A percentile compares a stretch with the other conserved stretches of the same genome.
phyloP scores from a whole-genome alignment of 2,113 vertebrate species.

The Lampris incognitus region DNA sequence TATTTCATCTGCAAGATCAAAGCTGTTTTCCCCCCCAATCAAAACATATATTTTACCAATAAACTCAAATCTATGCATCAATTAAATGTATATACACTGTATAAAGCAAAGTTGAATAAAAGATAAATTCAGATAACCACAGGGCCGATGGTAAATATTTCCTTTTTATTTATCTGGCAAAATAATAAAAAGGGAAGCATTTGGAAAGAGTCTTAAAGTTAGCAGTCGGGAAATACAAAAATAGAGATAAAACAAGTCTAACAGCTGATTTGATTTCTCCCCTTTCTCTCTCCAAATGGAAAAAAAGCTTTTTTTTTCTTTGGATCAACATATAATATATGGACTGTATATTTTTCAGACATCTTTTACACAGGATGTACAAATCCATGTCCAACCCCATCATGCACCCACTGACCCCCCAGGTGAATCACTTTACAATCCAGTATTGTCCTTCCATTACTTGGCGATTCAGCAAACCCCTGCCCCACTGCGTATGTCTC shows the following conservation, averaged over 20 bases:
- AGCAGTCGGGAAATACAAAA: slow-evolving; percentile 81
- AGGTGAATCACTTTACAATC: slow-evolving; percentile 29
- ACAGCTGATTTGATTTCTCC: slow-evolving; percentile 65
- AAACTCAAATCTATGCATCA: neutral
- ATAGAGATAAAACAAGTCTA: slow-evolving; percentile 80
- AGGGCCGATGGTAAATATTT: slow-evolving; percentile 48
- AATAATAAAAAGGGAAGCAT: slow-evolving; percentile 75
- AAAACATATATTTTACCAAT: neutral
- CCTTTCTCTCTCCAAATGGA: slow-evolving; percentile 62
- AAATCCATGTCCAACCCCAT: slow-evolving; percentile 49
- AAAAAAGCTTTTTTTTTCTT: slow-evolving; percentile 71
- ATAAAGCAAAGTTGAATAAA: neutral
- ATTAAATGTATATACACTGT: neutral
- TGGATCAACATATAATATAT: slow-evolving; percentile 75
- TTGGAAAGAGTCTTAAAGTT: slow-evolving; percentile 67
- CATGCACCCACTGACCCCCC: slow-evolving; percentile 43
- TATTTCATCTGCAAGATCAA: too few relatives aligned
- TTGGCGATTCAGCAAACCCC: slow-evolving; percentile 31
- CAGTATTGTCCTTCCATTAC: slow-evolving; percentile 57
- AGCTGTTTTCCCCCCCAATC: too few relatives aligned
- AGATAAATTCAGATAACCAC: slow-evolving; percentile 29
- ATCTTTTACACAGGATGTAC: slow-evolving; percentile 66
- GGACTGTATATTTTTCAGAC: slow-evolving; percentile 63
- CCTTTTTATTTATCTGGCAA: slow-evolving; percentile 77
- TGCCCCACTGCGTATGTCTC: slow-evolving; percentile 26